Base-by-base conservation (phyloP, 2,797 vertebrate species). In the Cyprinodon diabolis region DNA sequence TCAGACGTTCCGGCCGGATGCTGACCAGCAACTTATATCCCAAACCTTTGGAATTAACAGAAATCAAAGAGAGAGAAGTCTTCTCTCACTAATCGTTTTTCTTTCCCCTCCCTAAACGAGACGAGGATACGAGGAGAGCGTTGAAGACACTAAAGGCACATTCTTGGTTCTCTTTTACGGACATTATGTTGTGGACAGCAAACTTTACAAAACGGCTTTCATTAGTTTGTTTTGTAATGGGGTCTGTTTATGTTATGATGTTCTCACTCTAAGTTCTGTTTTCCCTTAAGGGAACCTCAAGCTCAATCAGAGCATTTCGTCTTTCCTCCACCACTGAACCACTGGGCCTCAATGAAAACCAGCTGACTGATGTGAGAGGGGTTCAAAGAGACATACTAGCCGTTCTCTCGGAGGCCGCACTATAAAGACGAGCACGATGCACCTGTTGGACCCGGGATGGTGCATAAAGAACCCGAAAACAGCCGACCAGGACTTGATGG, bases 1-100 rank as follows among this genome's bases (percentile, higher is more conserved):
- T 89, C 94, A 0, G 96, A 96, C 17, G 93, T 96, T 25, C 94
- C 93, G 0, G 93, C 94, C 5, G 90, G 95, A 62, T 95, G 93
- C 92, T 96, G 93, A 96, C 84, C 43, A 12, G 1, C 4, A 1
- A 51, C 1, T 6, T 6, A 10, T 1, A 11, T 13, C 25, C 10
- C 40, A 48, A 68, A 45, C 12, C 19, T 7, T 0, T 23, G 47
- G 72, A 68, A 25, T 17, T 48, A 25, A 30, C 7, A 23, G 57
- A 81, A 43, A 69, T 51, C 45, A 65, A 51, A 68, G 58, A 60
- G 56, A 77, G 68, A 72, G 66, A 74, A 62, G 45, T 66, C 68
- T 62, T 56, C 66, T 77, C 80, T 82, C 67, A 52, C 63, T 19
- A 65, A 71, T 69, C 19, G 43, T 62, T 79, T 76, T 78, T 63